Percentiles rank a stretch among this genome's conserved stretches.
phyloP scores from a whole-genome alignment of 2,797 vertebrate species.

The Chrosomus eos region DNA sequence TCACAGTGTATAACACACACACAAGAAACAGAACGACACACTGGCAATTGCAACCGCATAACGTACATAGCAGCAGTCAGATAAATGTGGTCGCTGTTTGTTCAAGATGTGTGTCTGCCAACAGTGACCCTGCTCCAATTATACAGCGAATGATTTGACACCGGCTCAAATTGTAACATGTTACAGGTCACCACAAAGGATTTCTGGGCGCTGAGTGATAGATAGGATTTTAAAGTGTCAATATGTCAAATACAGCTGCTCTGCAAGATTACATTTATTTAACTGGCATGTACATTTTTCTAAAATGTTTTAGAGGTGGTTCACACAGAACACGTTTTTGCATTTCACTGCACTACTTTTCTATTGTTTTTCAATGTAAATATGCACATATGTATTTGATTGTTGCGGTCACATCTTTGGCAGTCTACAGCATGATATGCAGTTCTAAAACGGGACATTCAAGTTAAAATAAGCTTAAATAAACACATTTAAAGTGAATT shows the following conservation, averaged over 20 bases:
- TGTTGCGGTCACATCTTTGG: background rate
- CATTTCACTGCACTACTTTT: background rate
- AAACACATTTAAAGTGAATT: background rate
- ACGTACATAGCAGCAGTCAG: conserved; percentile 12
- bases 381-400: background rate
- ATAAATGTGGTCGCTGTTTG: conserved; percentile 31
- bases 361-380: background rate
- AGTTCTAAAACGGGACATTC: background rate
- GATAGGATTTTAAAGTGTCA: background rate
- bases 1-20: conserved; percentile 5
- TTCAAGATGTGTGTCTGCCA: conserved; percentile 40
- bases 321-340: background rate
- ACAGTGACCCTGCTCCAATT: conserved; percentile 21
- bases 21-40: background rate
- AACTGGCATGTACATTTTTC: background rate
- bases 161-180: background rate
- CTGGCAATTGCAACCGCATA: conserved; percentile 10
- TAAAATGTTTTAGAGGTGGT: background rate
- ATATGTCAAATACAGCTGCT: background rate
- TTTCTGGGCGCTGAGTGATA: conserved; percentile 10
- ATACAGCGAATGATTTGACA: conserved; percentile 28
- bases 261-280: background rate
- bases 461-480: background rate
- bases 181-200: background rate
- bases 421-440: background rate